Evolutionary conservation across 2,888 invertebrate species (phyloP).

Genomic region (Drosophila prolongata): DNA sequence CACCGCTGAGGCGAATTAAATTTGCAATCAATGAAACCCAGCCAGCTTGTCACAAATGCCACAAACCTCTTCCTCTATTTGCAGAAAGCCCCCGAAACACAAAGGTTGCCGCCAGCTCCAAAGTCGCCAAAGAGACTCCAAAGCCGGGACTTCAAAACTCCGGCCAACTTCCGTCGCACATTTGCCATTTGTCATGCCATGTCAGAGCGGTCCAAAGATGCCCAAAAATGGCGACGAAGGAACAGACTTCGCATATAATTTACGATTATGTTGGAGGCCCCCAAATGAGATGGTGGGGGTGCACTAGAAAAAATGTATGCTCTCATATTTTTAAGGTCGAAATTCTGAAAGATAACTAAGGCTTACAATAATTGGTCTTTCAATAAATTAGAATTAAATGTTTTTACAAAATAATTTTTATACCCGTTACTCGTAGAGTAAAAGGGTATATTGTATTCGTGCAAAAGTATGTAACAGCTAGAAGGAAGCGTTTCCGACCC

Average conservation of each 20-base stretch:
- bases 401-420: no score
- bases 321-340: no score
- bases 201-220: constrained; percentile 55
- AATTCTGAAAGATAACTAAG: no score
- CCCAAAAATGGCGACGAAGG: constrained; percentile 65
- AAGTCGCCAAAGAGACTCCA: constrained; percentile 20
- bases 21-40: constrained; percentile 64
- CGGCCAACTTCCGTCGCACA: constrained; percentile 68
- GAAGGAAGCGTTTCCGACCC: no score
- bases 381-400: no score
- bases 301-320: constrained; percentile 7
- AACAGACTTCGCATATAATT: constrained; percentile 66
- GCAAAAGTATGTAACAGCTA: no score
- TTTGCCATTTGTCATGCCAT: constrained; percentile 75
- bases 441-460: no score
- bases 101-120: constrained; percentile 3
- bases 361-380: no score
- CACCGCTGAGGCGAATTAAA: constrained; percentile 38
- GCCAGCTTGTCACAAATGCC: constrained; percentile 55
- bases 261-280: constrained; percentile 61
- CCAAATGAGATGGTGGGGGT: constrained; percentile 15
- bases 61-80: constrained; percentile 39
- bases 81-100: constrained; percentile 7
- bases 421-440: no score
- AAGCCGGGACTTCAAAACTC: constrained; percentile 27